phyloP scores from a whole-genome alignment of 2,888 invertebrate genomes.

The Rhodophaea formosa region DNA sequence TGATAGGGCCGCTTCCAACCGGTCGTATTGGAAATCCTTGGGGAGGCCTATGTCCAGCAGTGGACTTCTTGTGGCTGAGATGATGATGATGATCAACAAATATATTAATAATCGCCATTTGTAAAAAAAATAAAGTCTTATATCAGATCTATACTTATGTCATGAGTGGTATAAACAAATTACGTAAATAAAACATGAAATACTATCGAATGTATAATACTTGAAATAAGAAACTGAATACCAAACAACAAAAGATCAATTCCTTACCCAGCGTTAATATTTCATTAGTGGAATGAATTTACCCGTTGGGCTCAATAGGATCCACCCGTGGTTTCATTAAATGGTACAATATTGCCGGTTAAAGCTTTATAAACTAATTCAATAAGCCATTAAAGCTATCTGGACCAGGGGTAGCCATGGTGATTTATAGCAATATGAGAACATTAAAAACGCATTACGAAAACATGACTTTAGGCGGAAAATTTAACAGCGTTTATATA shows the following conservation, averaged over 20 bases:
- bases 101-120: no score
- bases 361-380: slow-evolving; percentile 65
- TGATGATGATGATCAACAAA: no score
- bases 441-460: slow-evolving; percentile 81
- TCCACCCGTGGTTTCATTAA: slow-evolving; percentile 40
- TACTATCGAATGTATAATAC: no score
- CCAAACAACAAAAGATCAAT: neutral
- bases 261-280: slow-evolving; percentile 20
- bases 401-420: slow-evolving; percentile 74
- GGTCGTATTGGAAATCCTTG: no score
- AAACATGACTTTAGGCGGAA: slow-evolving; percentile 78
- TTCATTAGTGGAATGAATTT: slow-evolving; percentile 31
- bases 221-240: no score
- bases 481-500: slow-evolving; percentile 69
- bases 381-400: slow-evolving; percentile 80
- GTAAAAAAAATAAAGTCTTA: no score
- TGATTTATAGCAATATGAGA: slow-evolving; percentile 80
- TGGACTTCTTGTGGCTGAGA: no score
- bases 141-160: no score
- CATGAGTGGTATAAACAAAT: no score
- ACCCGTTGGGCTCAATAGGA: slow-evolving; percentile 38
- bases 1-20: no score
- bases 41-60: no score
- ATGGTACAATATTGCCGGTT: slow-evolving; percentile 41
- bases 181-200: no score